Base-by-base conservation (phyloP, 2,888 invertebrate species). In the Cantharis nigra region DNA sequence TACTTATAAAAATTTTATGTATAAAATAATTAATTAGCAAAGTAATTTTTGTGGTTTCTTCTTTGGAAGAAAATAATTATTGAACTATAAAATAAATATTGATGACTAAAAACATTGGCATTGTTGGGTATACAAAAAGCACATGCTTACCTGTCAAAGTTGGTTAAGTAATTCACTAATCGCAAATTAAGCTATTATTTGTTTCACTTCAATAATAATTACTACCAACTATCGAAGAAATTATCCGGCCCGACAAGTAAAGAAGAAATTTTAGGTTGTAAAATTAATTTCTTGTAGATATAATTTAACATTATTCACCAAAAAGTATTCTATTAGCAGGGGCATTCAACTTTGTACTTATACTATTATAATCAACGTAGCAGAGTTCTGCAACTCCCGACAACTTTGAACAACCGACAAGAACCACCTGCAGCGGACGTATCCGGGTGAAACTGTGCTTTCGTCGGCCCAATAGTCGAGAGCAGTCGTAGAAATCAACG, bases 271-370 rank as follows among this genome's bases (percentile, higher is more conserved):
- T n/a, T 13, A 33, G 49, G 49, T n/a, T n/a, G 33, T 33, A 5
- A n/a, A 49, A 49, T 49, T n/a, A 49, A 49, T 49, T 49, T n/a
- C 9, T n/a, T 9, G n/a, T 49, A n/a, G n/a, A 13, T 49, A 49
- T 49, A 49, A 71, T 72, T 80, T 78, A 70, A 76, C 76, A 77
- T 74, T 75, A 79, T 78, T 77, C 81, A 80, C 81, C 49, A 49
- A 49, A 28, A 67, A 67, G 65, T 67, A 26, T 67, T 23, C 11
- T 20, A 67, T 49, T 79, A 77, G 70, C 71, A 72, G 81, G 83
- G 83, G 80, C 83, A 78, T 83, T 83, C 83, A 83, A 83, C 83
- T 83, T 82, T 80, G 79, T 80, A 81, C 80, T 82, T 81, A 78
- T 77, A 78, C 80, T 83, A 80, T 82, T 82, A 81, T 80, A 81